These are phyloP conservation scores for Drosophila kanekoi DNA, from an alignment of 2,888 invertebrate species.

Conservation along the genomic window DNA sequence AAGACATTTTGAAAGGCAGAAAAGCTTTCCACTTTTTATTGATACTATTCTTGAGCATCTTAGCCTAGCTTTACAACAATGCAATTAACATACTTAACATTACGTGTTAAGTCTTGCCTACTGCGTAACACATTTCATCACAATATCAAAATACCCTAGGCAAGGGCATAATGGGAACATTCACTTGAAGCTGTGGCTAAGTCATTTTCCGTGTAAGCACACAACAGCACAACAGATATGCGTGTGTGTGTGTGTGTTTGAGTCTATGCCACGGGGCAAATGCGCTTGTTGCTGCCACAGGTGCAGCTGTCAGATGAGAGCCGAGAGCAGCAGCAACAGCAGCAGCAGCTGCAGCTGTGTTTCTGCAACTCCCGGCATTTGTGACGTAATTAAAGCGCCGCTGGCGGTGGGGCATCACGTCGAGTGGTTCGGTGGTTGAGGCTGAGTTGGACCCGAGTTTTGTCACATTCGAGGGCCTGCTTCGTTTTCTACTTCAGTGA, in stretches of 20 bases:
- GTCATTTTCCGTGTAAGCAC: conserved; percentile 34
- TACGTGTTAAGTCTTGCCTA: too few relatives aligned
- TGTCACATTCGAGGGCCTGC: conserved; percentile 8
- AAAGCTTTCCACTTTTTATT: too few relatives aligned
- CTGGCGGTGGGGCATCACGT: conserved; percentile 12
- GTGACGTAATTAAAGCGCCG: conserved; percentile 39
- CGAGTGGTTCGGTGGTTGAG: conserved; percentile 9
- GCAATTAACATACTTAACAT: too few relatives aligned
- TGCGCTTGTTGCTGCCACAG: conserved; percentile 54
- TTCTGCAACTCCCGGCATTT: conserved; percentile 17
- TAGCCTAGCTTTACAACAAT: too few relatives aligned
- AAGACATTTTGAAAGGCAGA: too few relatives aligned
- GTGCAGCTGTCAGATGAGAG: conserved; percentile 39
- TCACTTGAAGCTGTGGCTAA: conserved; percentile 28
- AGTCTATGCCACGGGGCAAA: conserved; percentile 47
- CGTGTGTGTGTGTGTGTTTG: conserved; percentile 5
- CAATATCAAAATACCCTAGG: too few relatives aligned
- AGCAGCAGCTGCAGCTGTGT: conserved; percentile 12
- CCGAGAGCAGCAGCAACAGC: not conserved
- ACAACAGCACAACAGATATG: conserved; percentile 1
- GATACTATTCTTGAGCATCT: too few relatives aligned
- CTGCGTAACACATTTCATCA: too few relatives aligned
- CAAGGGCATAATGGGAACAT: not conserved
- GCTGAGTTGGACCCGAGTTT: not conserved
- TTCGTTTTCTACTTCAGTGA: conserved; percentile 59